Evolutionary conservation across 2,888 invertebrate genomes (phyloP).

Genomic region (Cyclophora punctaria): DNA sequence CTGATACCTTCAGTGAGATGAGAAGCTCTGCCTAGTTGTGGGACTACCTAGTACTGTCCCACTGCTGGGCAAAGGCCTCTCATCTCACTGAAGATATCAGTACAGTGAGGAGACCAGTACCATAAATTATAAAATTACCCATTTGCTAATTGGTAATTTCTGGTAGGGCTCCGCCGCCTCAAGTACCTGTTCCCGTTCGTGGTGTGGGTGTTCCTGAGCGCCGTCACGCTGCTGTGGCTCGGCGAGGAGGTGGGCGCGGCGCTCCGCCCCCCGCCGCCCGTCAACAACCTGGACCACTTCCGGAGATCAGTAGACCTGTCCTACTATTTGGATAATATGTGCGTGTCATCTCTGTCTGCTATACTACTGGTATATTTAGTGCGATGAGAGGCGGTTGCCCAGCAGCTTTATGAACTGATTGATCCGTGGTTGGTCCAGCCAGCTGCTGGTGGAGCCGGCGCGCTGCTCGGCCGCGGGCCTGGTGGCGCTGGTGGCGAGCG

Average conservation of each 20-base stretch:
- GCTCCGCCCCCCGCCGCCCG: conserved; percentile 27
- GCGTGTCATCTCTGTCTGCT: background rate
- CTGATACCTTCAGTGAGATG: too few species aligned
- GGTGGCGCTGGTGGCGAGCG: conserved; percentile 71
- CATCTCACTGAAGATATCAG: too few species aligned
- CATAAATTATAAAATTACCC: background rate
- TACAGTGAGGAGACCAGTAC: too few species aligned
- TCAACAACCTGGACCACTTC: conserved; percentile 36
- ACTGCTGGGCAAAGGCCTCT: too few species aligned
- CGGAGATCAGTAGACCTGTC: conserved; percentile 35
- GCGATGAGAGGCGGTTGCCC: too few species aligned
- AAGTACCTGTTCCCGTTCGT: conserved; percentile 22
- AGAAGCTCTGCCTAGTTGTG: too few species aligned
- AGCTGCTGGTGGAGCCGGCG: conserved; percentile 50
- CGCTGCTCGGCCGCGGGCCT: conserved; percentile 44
- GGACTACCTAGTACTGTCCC: too few species aligned
- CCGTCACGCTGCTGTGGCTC: conserved; percentile 21
- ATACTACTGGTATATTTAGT: too few species aligned
- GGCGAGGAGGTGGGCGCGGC: conserved; percentile 20
- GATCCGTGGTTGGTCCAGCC: conserved; percentile 27
- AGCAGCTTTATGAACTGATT: background rate
- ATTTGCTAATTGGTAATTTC: background rate
- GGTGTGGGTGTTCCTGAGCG: conserved; percentile 5
- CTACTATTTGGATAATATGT: conserved; percentile 47
- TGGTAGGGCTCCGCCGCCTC: conserved; percentile 31